Conservation (phyloP, 2,113 vertebrate species). For the Paraplagusia blochii region DNA sequence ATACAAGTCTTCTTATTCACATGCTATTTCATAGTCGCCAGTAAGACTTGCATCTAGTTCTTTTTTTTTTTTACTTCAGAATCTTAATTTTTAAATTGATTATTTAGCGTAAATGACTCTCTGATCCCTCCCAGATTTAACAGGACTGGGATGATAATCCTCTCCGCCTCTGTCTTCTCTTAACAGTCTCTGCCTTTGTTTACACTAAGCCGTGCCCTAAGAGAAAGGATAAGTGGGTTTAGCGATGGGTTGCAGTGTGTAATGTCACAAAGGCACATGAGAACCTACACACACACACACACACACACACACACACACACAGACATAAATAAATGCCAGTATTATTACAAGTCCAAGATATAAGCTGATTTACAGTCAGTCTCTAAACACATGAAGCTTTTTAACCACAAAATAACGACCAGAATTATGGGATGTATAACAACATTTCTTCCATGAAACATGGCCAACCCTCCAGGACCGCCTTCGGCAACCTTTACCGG, state of each 20-base stretch:
- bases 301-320: slow-evolving; percentile 2
- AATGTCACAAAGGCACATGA: slow-evolving; percentile 51
- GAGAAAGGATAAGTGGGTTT: slow-evolving; percentile 73
- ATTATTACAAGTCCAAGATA: slow-evolving; percentile 19
- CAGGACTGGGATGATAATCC: slow-evolving; percentile 68
- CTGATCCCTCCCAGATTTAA: slow-evolving; percentile 65
- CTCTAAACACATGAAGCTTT: slow-evolving; percentile 13
- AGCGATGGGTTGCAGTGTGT: slow-evolving; percentile 51
- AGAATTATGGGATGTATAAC: not conserved
- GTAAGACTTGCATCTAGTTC: slow-evolving; percentile 55
- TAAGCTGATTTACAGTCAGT: slow-evolving; percentile 1
- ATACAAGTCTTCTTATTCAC: slow-evolving; percentile 11
- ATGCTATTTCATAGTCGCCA: slow-evolving; percentile 49
- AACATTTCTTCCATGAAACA: not conserved
- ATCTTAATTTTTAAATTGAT: slow-evolving; percentile 67
- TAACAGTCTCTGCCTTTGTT: slow-evolving; percentile 62
- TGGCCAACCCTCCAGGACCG: slow-evolving; percentile 1
- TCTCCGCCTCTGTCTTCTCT: slow-evolving; percentile 62
- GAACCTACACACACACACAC: not conserved
- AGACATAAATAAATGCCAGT: slow-evolving; percentile 10
- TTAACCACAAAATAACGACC: slow-evolving; percentile 1
- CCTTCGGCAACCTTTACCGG: slow-evolving; percentile 24
- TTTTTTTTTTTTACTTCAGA: slow-evolving; percentile 59
- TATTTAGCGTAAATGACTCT: slow-evolving; percentile 66
- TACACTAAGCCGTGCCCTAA: slow-evolving; percentile 71